These are phyloP conservation scores for Zaprionus inermis DNA, from an alignment of 1,140 invertebrate genomes.

Conservation along the genomic window DNA sequence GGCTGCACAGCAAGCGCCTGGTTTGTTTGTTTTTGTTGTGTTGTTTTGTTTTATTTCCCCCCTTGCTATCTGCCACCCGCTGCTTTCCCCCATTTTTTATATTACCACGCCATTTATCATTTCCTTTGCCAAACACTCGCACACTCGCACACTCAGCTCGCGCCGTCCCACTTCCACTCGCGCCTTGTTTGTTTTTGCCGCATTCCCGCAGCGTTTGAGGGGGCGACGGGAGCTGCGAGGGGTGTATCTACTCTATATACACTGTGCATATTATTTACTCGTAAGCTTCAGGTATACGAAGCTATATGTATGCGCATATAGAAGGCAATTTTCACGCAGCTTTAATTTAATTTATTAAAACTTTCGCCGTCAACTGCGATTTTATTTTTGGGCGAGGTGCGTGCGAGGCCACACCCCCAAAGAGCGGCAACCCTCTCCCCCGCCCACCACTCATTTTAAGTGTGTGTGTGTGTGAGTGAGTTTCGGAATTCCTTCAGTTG, in stretches of 20 bases:
- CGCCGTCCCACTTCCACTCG: background rate
- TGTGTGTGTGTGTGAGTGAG: slow-evolving; percentile 10
- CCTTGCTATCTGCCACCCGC: slow-evolving; percentile 64
- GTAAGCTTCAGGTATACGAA: slow-evolving; percentile 58
- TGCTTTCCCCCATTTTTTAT: slow-evolving; percentile 80
- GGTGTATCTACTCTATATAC: slow-evolving; percentile 32
- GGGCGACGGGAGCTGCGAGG: background rate
- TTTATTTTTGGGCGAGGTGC: slow-evolving; percentile 56
- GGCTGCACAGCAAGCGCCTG: slow-evolving; percentile 43
- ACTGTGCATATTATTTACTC: slow-evolving; percentile 55
- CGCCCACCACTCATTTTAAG: background rate
- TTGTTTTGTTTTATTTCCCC: slow-evolving; percentile 45
- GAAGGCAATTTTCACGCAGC: slow-evolving; percentile 73
- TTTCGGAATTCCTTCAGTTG: slow-evolving; percentile 58
- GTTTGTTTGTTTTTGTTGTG: slow-evolving; percentile 51
- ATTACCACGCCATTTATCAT: slow-evolving; percentile 83
- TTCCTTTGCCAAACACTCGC: slow-evolving; percentile 73
- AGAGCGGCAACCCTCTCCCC: slow-evolving; percentile 13
- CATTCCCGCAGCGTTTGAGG: background rate
- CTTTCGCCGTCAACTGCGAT: slow-evolving; percentile 51
- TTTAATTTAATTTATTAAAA: slow-evolving; percentile 83
- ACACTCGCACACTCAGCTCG: slow-evolving; percentile 22
- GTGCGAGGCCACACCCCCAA: slow-evolving; percentile 59
- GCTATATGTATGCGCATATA: slow-evolving; percentile 6
- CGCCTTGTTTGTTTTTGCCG: slow-evolving; percentile 26